phyloP scores from a whole-genome alignment of 2,797 vertebrate species.

The Poecilia gillii region DNA sequence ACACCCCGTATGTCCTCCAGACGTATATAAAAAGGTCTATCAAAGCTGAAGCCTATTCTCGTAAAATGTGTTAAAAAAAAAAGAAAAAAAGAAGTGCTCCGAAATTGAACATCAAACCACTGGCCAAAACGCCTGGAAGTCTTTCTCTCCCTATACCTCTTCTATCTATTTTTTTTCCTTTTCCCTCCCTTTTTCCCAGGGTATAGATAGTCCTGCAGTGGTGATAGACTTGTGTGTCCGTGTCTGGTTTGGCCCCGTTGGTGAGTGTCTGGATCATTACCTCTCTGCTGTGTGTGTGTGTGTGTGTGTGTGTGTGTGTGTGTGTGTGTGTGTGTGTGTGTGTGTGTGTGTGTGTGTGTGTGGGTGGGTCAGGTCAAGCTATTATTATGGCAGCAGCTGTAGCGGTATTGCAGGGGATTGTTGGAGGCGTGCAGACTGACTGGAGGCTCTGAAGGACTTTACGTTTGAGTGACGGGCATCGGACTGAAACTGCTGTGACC shows the following conservation, averaged over 20 bases:
- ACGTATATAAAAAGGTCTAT: conserved; percentile 34
- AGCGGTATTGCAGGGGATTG: conserved; percentile 71
- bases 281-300: conserved; percentile 25
- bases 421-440: conserved; percentile 60
- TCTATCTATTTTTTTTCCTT: not conserved
- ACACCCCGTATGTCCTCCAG: conserved; percentile 15
- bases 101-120: conserved; percentile 63
- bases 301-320: conserved; percentile 22
- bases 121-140: conserved; percentile 19
- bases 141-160: conserved; percentile 1
- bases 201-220: conserved; percentile 52
- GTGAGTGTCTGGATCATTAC: conserved; percentile 53
- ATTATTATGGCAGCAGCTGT: conserved; percentile 71
- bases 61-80: conserved; percentile 56
- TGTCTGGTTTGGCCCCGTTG: conserved; percentile 3
- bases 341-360: conserved; percentile 22
- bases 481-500: conserved; percentile 34
- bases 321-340: conserved; percentile 11
- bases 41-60: conserved; percentile 46
- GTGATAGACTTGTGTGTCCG: conserved; percentile 37
- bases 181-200: not conserved
- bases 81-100: conserved; percentile 42
- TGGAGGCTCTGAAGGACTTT: conserved; percentile 56
- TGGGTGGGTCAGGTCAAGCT: conserved; percentile 64
- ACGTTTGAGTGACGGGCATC: conserved; percentile 56